Evolutionary conservation across 2,888 invertebrate genomes (phyloP), one percentile per base, ranked within the genome.

Genomic region (Panopea generosa): DNA sequence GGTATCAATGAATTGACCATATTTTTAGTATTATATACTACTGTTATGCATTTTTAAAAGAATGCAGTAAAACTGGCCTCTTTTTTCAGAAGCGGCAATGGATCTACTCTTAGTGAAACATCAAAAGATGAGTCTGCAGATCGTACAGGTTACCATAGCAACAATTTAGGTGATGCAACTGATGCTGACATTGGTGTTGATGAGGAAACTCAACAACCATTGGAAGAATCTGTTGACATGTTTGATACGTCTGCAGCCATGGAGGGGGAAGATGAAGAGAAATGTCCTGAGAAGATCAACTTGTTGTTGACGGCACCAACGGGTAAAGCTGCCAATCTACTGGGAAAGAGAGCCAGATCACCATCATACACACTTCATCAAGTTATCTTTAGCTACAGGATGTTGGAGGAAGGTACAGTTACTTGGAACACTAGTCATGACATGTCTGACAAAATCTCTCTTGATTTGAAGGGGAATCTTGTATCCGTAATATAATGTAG

Each of bases 301-400:
- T 61, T 81, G 24, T 40, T 91, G 11, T 74, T 90, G 29, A 87
- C 88, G 0, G 91, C 91, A 2, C 90, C 91, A 2, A 91, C 91
- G 20, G 88, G 87, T 6, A 90, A 90, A 69, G 90, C 90, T 11
- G 91, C 91, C 22, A 89, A 88, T 66, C 71, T 90, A 26, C 80
- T 91, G 7, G 90, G 90, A 4, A 83, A 81, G 57, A 82, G 89
- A 57, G 87, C 90, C 2, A 61, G 68, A 0, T 77, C 83, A 59
- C 71, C 81, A 3, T 85, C 89, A 2, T 89, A 77, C 60, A 91
- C 91, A 0, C 76, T 91, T 7, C 89, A 90, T 71, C 86, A 86
- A 53, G 84, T 89, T 18, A 87, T 87, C 26, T 85, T 70, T 56
- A 85, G 82, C 52, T 83, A 76, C 50, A 72, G 78, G 20, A 73